phyloP scores from a whole-genome alignment of 2,113 vertebrate species.

The Sylvia atricapilla region DNA sequence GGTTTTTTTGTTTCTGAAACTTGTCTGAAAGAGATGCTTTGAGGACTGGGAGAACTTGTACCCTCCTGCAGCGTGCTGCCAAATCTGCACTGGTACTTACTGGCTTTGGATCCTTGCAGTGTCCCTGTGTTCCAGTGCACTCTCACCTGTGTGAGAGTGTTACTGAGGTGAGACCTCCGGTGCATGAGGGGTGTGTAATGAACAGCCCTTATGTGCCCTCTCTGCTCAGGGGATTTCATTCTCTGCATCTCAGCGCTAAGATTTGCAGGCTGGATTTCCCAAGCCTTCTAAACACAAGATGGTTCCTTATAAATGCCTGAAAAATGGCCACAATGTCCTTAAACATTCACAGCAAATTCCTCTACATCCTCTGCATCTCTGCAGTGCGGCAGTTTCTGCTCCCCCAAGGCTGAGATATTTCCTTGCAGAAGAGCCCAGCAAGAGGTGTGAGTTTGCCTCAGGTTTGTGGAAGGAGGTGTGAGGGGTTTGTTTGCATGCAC shows the following conservation, averaged over 20 bases:
- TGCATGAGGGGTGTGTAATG: not conserved
- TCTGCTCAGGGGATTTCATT: not conserved
- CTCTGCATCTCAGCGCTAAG: not conserved
- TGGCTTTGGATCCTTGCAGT: not conserved
- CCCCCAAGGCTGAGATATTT: not conserved
- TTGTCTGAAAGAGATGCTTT: not conserved
- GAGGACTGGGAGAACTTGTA: not conserved
- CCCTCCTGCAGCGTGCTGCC: accelerated
- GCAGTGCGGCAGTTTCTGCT: not conserved
- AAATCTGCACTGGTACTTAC: not conserved
- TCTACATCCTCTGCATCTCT: not conserved
- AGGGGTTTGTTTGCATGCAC: accelerated
- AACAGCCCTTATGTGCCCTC: not conserved
- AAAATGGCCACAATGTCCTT: not conserved
- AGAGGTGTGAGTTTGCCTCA: not conserved
- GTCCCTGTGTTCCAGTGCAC: not conserved
- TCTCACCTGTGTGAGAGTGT: no score
- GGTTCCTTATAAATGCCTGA: not conserved
- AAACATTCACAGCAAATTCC: not conserved
- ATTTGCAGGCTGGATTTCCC: not conserved
- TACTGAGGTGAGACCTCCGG: not conserved
- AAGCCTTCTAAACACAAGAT: not conserved
- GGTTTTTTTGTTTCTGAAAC: not conserved
- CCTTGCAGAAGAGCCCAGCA: not conserved
- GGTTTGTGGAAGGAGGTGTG: not conserved